Evolutionary conservation across 2,888 invertebrate genomes (phyloP), one percentile per base, ranked within the genome.

Genomic region (Campaea margaritaria): DNA sequence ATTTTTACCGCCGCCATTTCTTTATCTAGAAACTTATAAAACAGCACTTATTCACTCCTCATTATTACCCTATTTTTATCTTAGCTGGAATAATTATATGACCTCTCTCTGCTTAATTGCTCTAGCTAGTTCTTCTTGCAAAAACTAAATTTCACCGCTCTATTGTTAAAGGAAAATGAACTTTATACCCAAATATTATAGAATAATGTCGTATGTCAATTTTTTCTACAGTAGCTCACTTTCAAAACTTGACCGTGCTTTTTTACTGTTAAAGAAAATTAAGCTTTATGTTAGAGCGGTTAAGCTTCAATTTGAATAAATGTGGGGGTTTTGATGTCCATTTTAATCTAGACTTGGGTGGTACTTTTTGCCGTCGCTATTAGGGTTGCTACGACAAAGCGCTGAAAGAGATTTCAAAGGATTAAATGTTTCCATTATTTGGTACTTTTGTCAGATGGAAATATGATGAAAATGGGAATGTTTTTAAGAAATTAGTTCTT

Each of bases 391-490:
- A 70, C 80, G 83, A 82, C 85, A 84, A 80, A 82, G 83, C 74
- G 68, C 73, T 74, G 66, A 75, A 75, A 79, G 80, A 84, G 83
- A 81, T 82, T 80, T 76, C 76, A 79, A 81, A 81, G 83, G 83
- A 86, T 88, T 87, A 85, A 88, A 86, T 83, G 85, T 84, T 89
- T 83, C 81, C 83, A 83, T 86, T 86, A 82, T 82, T 75, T 69
- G 64, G 56, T 74, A 73, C 73, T 78, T 78, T 78, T 73, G 77
- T 74, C 68, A 53, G 70, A 58, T 58, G 70, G 60, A 64, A 73
- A 73, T 73, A 70, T 70, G 61, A 68, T 43, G 61, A 57, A 59
- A 70, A 69, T 70, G 62, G 67, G 60, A 55, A 56, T 54, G 39
- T 53, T 62, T 63, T 67, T 64, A 36, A 28, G 27, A 41, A 63